These are phyloP conservation scores for Pelagia noctiluca DNA, from an alignment of 30 jellyfish, hydroid and myxozoan species.

Conservation along the genomic window DNA sequence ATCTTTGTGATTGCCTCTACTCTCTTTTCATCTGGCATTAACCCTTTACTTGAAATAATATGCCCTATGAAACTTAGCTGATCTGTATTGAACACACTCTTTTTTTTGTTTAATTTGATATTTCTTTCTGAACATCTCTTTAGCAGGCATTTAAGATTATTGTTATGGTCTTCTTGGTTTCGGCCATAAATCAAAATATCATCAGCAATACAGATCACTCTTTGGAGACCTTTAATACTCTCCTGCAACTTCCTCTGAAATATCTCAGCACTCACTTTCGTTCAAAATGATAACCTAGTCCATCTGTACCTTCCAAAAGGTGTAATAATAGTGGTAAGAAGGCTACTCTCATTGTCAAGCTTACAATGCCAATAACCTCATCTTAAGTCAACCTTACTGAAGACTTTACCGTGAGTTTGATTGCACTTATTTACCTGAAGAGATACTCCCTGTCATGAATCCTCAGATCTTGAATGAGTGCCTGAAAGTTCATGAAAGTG, in stretches of 20 bases:
- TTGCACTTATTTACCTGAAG: no score
- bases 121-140: constrained; percentile 23
- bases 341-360: constrained; percentile 21
- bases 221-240: constrained; percentile 26
- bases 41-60: constrained; percentile 14
- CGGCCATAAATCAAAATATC: constrained; percentile 23
- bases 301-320: no score
- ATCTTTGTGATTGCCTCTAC: constrained; percentile 54
- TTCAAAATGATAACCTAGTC: no score
- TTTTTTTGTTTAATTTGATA: constrained; percentile 23
- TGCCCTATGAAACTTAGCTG: constrained; percentile 37
- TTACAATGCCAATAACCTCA: constrained; percentile 17
- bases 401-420: no score
- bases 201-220: constrained; percentile 31
- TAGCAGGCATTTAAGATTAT: not conserved
- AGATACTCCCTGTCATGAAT: no score
- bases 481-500: no score
- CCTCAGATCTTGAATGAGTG: no score
- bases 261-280: no score
- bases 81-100: constrained; percentile 3
- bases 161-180: no score
- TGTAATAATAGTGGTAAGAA: constrained; percentile 15
- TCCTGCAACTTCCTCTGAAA: no score
- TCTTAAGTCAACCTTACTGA: constrained; percentile 13
- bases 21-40: constrained; percentile 29